phyloP scores from a whole-genome alignment of 2,888 invertebrate genomes.

The Eledone cirrhosa region DNA sequence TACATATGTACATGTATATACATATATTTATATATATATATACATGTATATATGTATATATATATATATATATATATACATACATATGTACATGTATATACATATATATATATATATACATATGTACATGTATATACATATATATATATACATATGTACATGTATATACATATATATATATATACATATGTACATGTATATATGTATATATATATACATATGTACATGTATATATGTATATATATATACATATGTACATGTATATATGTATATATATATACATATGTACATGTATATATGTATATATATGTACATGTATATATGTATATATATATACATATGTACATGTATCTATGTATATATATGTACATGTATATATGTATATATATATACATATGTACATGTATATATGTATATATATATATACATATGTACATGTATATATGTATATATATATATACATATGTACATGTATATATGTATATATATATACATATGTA shows the following conservation, averaged over 20 bases:
- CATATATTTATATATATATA: neutral
- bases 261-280: neutral
- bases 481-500: neutral
- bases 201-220: neutral
- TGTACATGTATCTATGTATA: neutral
- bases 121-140: neutral
- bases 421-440: neutral
- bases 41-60: neutral
- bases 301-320: neutral
- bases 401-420: neutral
- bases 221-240: neutral
- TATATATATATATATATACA: neutral
- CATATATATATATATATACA: neutral
- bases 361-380: neutral
- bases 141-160: neutral
- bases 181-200: neutral
- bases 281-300: neutral
- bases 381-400: neutral
- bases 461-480: slow-evolving; percentile 6
- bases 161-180: neutral
- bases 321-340: neutral
- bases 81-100: neutral
- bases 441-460: slow-evolving; percentile 6
- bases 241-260: neutral
- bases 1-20: neutral